phyloP scores from a whole-genome alignment of 2,888 invertebrate species.

The Melinopterus prodromus region DNA sequence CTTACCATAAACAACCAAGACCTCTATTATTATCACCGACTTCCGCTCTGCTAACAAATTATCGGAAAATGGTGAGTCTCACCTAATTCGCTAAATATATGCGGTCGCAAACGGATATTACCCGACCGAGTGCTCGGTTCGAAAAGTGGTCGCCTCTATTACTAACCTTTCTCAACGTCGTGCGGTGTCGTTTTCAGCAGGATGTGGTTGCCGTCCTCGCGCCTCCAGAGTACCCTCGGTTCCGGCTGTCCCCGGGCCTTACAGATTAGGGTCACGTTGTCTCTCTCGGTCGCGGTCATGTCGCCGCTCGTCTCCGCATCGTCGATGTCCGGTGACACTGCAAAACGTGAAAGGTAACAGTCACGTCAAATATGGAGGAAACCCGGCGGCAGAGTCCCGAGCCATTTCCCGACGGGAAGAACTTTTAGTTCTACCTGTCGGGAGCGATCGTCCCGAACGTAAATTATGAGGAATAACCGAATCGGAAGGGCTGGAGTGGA shows the following conservation, averaged over 20 bases:
- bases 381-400: no score
- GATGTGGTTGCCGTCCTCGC: slow-evolving; percentile 66
- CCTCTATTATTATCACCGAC: neutral
- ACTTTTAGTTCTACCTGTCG: no score
- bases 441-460: no score
- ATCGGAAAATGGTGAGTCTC: neutral
- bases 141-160: neutral
- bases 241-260: slow-evolving; percentile 66
- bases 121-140: neutral
- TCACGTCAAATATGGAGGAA: neutral
- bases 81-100: slow-evolving; percentile 5
- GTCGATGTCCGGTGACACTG: slow-evolving; percentile 71
- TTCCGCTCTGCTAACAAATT: neutral
- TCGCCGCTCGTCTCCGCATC: slow-evolving; percentile 69
- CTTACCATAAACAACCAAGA: no score
- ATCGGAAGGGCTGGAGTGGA: no score
- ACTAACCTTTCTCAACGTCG: slow-evolving; percentile 60
- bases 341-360: slow-evolving; percentile 23
- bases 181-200: slow-evolving; percentile 55
- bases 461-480: no score
- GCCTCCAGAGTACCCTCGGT: slow-evolving; percentile 68
- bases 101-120: neutral
- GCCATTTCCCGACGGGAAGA: no score
- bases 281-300: slow-evolving; percentile 67
- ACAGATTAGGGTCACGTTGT: slow-evolving; percentile 69